Percentiles rank a stretch among this genome's conserved stretches.
phyloP scores from a whole-genome alignment of 2,888 invertebrate species.

The Heliconius erato region DNA sequence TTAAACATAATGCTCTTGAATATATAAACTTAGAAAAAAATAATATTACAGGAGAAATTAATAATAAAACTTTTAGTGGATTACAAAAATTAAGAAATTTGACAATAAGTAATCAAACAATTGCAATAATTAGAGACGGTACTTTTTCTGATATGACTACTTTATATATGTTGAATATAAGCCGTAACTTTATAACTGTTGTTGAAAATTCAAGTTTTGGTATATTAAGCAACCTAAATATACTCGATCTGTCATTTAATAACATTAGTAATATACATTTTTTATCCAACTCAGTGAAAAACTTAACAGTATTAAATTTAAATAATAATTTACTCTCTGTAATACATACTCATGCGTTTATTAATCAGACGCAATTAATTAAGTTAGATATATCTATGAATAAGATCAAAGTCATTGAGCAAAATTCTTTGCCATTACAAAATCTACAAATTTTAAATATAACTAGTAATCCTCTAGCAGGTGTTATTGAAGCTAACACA shows the following conservation, averaged over 20 bases:
- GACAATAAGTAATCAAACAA: conserved; percentile 53
- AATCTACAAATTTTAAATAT: conserved; percentile 72
- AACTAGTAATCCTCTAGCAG: conserved; percentile 64
- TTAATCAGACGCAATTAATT: conserved; percentile 61
- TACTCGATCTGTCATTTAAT: conserved; percentile 73
- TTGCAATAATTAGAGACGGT: conserved; percentile 60
- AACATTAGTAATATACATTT: conserved; percentile 63
- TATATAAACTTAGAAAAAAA: conserved; percentile 70
- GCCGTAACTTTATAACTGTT: conserved; percentile 63
- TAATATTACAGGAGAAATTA: conserved; percentile 64
- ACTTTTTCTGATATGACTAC: conserved; percentile 63
- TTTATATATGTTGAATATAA: conserved; percentile 67
- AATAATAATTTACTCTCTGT: conserved; percentile 65
- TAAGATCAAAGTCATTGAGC: conserved; percentile 64
- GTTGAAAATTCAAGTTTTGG: conserved; percentile 65
- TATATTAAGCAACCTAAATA: conserved; percentile 55
- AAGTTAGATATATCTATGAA: conserved; percentile 72
- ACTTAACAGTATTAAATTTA: conserved; percentile 67
- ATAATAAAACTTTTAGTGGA: conserved; percentile 65
- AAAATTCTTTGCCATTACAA: conserved; percentile 65
- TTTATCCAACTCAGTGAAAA: conserved; percentile 59
- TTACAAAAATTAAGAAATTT: conserved; percentile 61
- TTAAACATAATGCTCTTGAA: conserved; percentile 62
- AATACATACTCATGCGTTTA: conserved; percentile 61
- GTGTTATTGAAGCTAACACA: conserved; percentile 60